These are phyloP conservation scores for Cyprinella venusta DNA, from an alignment of 2,797 vertebrate species.

Conservation along the genomic window DNA sequence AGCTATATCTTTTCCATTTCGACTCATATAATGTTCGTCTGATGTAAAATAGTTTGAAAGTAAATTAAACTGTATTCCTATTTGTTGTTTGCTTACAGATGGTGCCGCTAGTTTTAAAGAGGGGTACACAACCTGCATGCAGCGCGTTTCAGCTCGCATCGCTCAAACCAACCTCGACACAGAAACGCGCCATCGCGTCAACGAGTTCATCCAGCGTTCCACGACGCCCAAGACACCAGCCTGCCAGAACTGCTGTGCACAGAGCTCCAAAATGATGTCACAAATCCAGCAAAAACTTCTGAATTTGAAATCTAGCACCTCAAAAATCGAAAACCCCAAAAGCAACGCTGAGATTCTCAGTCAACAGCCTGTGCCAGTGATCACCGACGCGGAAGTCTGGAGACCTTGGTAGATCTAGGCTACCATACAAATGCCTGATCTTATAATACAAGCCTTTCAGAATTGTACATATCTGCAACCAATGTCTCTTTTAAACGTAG, in stretches of 20 bases:
- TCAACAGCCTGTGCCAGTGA: constrained; percentile 43
- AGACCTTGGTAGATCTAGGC: constrained; percentile 72
- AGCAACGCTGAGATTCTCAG: constrained; percentile 41
- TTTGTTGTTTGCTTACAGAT: constrained; percentile 56
- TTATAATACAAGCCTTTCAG: constrained; percentile 55
- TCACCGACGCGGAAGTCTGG: constrained; percentile 67
- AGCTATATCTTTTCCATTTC: neutral
- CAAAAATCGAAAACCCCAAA: constrained; percentile 58
- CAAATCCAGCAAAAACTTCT: constrained; percentile 71
- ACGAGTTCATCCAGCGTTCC: constrained; percentile 76
- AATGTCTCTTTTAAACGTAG: constrained; percentile 34
- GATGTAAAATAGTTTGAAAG: neutral
- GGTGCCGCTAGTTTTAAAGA: constrained; percentile 75
- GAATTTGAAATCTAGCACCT: constrained; percentile 66
- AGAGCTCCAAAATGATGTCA: constrained; percentile 61
- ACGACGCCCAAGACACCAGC: constrained; percentile 57
- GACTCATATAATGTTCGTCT: neutral
- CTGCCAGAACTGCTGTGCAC: constrained; percentile 73
- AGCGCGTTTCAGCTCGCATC: constrained; percentile 77
- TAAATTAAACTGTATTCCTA: constrained; percentile 50
- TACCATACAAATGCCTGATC: neutral
- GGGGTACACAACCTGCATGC: constrained; percentile 84
- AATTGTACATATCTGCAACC: constrained; percentile 47
- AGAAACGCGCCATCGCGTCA: constrained; percentile 72
- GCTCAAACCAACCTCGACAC: constrained; percentile 74